Base-by-base conservation (phyloP, 2,797 vertebrate species). In the Poecile montanus region DNA sequence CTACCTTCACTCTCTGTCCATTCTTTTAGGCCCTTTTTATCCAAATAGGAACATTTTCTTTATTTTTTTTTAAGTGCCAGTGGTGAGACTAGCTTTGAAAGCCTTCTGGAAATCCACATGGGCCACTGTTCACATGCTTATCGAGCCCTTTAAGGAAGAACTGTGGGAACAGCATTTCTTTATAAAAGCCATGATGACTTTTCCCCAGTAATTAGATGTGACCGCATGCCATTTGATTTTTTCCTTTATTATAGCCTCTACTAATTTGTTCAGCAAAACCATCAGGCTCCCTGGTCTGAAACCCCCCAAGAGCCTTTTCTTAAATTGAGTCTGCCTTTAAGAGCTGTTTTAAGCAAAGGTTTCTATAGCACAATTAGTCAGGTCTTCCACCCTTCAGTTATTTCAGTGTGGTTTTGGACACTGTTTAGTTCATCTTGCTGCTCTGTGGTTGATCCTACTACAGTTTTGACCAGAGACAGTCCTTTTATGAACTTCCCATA, bases 191-290 rank as follows among this genome's bases (percentile, higher is more conserved):
- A 11, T 23, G 47, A 77, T 68, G 70, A 65, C 38, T 90, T 73
- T 92, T 62, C 68, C 65, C 29, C 16, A 27, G 75, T 83, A 95
- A 93, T 85, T 80, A 88, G 73, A 50, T 44, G 62, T 74, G 62
- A 88, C 79, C 45, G 5, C 32, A 65, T 81, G 76, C 61, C 90
- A 80, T 58, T 50, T 57, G 79, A 81, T 80, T 87, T 85, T 62
- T 42, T 32, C 54, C 72, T 88, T 91, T 88, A 56, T 81, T 88
- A 90, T 57, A 71, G 45, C 70, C 88, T 91, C 86, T 56, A 61
- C 73, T 80, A 71, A 72, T 86, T 91, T 85, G 38, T 73, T 93
- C 70, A 87, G 63, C 51, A 36, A 48, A 91, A 74, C 67, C 56
- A 87, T 66, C 58, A 78, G 36, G 63, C 40, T 92, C 44, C 30